A percentile compares a stretch with the other conserved stretches of the same genome.
Conservation (phyloP, 2,113 vertebrate genomes). For the Noturus placidus region DNA sequence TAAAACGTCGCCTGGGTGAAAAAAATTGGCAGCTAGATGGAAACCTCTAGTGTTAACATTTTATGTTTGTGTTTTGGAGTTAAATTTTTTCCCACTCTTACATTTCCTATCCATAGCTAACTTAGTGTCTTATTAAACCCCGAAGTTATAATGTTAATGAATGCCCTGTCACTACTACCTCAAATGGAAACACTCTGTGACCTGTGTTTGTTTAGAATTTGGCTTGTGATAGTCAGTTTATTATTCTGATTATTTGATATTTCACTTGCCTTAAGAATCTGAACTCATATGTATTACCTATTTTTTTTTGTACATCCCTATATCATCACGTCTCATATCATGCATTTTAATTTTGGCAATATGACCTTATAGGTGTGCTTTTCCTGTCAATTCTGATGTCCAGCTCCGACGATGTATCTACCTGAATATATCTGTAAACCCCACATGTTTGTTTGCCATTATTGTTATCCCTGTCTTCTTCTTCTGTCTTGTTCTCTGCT, state of each 20-base stretch:
- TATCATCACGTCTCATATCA: conserved; percentile 21
- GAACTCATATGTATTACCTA: background rate
- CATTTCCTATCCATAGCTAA: background rate
- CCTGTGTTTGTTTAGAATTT: background rate
- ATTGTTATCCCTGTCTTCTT: conserved; percentile 68
- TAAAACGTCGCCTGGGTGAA: background rate
- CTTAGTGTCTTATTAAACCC: background rate
- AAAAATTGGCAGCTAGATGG: background rate
- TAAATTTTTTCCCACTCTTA: background rate
- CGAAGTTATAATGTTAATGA: background rate
- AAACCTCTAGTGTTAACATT: conserved; percentile 1
- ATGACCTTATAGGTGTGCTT: conserved; percentile 33
- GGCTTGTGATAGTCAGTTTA: background rate
- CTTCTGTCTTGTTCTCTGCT: conserved; percentile 60
- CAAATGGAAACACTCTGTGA: background rate
- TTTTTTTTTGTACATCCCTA: conserved; percentile 18
- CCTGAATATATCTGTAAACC: conserved; percentile 47
- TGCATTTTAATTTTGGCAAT: conserved; percentile 25
- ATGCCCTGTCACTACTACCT: background rate
- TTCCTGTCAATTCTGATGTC: conserved; percentile 18
- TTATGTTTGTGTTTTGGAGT: background rate
- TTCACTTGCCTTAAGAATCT: conserved; percentile 9
- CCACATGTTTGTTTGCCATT: conserved; percentile 46
- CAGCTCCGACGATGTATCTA: conserved; percentile 16
- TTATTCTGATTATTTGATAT: background rate